Percentiles rank a stretch among this genome's conserved stretches.
These are phyloP conservation scores for Orbicella faveolata DNA, from an alignment of 64 coral and sea anemone species.

Conservation along the genomic window DNA sequence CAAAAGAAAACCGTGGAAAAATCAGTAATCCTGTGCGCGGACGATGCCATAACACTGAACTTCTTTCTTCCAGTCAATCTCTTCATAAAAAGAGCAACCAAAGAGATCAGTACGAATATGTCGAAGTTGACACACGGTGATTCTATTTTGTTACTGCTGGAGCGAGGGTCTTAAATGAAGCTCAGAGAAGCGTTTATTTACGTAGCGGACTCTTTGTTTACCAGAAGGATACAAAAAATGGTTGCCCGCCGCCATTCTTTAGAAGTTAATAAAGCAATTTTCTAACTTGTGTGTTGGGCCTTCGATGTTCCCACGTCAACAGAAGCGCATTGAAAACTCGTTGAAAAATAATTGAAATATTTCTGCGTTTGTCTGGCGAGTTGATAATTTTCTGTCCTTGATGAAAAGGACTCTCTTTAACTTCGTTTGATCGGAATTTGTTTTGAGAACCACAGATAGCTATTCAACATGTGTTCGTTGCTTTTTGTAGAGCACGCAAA, in stretches of 20 bases:
- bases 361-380: background rate
- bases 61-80: background rate
- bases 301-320: constrained; percentile 20
- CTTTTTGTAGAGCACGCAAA: too few relatives aligned
- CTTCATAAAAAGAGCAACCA: background rate
- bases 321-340: background rate
- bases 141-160: background rate
- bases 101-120: background rate
- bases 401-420: background rate
- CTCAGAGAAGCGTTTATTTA: background rate
- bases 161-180: background rate
- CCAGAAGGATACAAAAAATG: constrained; percentile 16
- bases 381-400: background rate
- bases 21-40: background rate
- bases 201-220: constrained; percentile 42
- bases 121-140: background rate
- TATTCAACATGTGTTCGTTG: constrained; percentile 7
- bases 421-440: background rate
- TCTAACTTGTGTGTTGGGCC: constrained; percentile 5
- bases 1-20: background rate
- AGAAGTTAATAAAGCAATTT: constrained; percentile 31
- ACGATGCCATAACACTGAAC: too few relatives aligned
- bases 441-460: background rate
- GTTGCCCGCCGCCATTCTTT: constrained; percentile 27
- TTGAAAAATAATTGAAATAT: background rate